These are phyloP conservation scores for Chelmon rostratus DNA, from an alignment of 2,797 vertebrate species.

Conservation along the genomic window DNA sequence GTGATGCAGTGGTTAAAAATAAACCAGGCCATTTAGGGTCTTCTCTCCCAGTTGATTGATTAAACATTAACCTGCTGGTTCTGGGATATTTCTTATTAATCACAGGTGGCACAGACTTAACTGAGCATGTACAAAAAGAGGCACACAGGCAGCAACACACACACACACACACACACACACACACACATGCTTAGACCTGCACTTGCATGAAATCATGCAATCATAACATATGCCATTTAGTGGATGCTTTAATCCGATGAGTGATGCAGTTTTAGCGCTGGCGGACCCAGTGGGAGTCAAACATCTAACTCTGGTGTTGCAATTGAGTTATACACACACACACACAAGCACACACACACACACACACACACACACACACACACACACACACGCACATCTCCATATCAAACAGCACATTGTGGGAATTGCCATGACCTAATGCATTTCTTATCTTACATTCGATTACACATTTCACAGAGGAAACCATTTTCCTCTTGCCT, in stretches of 20 bases:
- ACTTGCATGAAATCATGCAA: constrained; percentile 51
- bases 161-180: constrained; percentile 25
- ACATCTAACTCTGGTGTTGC: constrained; percentile 44
- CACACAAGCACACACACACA: neutral
- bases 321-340: constrained; percentile 47
- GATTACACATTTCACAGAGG: constrained; percentile 81
- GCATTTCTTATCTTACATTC: constrained; percentile 76
- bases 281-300: constrained; percentile 48
- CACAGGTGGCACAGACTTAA: constrained; percentile 80
- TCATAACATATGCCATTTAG: constrained; percentile 61
- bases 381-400: constrained; percentile 43
- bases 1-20: constrained; percentile 77
- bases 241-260: constrained; percentile 54
- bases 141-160: constrained; percentile 1
- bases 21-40: constrained; percentile 76
- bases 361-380: constrained; percentile 33
- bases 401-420: constrained; percentile 73
- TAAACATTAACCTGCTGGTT: constrained; percentile 86
- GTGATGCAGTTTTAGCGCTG: constrained; percentile 35
- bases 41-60: constrained; percentile 77
- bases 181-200: constrained; percentile 19
- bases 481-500: constrained; percentile 65
- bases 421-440: constrained; percentile 84
- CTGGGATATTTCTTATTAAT: constrained; percentile 85
- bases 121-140: constrained; percentile 55